These are phyloP conservation scores for Synanceia verrucosa DNA, from an alignment of 2,797 vertebrate species.

Conservation along the genomic window DNA sequence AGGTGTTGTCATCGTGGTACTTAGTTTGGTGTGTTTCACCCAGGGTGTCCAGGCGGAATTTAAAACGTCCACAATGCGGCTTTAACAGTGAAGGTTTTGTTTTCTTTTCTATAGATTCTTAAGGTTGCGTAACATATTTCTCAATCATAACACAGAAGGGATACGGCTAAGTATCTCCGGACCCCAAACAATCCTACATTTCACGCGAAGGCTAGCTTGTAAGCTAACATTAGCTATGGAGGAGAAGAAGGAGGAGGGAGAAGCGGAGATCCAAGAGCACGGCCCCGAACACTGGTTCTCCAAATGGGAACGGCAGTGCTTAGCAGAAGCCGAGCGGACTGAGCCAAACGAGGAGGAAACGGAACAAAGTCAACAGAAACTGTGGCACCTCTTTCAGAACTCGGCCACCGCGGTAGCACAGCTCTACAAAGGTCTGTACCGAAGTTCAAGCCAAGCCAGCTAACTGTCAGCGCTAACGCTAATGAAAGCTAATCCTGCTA, in stretches of 20 bases:
- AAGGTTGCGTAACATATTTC: slow-evolving; percentile 2
- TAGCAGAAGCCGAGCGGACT: slow-evolving; percentile 91
- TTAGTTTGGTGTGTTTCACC: slow-evolving; percentile 54
- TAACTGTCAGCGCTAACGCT: slow-evolving; percentile 26
- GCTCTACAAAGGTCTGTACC: slow-evolving; percentile 93
- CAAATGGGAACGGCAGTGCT: slow-evolving; percentile 97
- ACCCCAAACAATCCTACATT: slow-evolving; percentile 9
- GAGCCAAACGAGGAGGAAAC: slow-evolving; percentile 87
- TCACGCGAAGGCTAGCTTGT: slow-evolving; percentile 35
- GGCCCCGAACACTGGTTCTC: slow-evolving; percentile 99
- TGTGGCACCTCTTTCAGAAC: slow-evolving; percentile 98
- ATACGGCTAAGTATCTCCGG: not conserved
- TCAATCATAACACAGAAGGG: not conserved
- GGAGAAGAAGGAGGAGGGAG: slow-evolving; percentile 94
- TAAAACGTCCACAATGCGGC: slow-evolving; percentile 57
- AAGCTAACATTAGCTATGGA: slow-evolving; percentile 80
- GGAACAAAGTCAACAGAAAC: slow-evolving; percentile 86
- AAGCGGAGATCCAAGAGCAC: slow-evolving; percentile 97
- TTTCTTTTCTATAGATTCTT: not conserved
- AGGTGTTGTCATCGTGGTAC: slow-evolving; percentile 76
- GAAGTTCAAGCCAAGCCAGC: slow-evolving; percentile 40
- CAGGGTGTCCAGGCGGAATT: slow-evolving; percentile 24
- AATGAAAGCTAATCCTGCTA: slow-evolving; percentile 38
- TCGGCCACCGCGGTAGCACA: slow-evolving; percentile 96
- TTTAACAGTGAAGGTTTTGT: slow-evolving; percentile 21